phyloP scores from a whole-genome alignment of 2,888 invertebrate genomes.

The Pristionchus arcanus region DNA sequence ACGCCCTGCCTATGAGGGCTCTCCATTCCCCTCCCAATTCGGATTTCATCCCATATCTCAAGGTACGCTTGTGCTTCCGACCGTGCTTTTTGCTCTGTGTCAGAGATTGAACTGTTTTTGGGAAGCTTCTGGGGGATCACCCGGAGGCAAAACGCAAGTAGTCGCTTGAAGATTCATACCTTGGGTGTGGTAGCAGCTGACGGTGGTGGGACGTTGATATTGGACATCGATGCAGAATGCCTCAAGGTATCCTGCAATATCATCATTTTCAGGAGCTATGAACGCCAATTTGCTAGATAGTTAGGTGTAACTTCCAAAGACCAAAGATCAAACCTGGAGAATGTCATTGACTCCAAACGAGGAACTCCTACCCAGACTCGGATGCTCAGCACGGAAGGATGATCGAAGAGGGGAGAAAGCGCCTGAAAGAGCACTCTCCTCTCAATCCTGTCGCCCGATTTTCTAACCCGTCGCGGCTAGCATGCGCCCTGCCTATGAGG shows the following conservation, averaged over 20 bases:
- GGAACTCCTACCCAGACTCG: slow-evolving; percentile 9
- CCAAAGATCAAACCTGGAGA: neutral
- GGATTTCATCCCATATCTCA: slow-evolving; percentile 48
- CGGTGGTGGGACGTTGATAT: slow-evolving; percentile 13
- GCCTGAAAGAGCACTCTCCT: neutral
- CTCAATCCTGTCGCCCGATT: neutral
- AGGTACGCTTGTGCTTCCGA: slow-evolving; percentile 41
- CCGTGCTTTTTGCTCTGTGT: slow-evolving; percentile 30
- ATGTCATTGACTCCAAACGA: slow-evolving; percentile 49
- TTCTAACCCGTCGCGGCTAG: neutral
- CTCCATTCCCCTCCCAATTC: neutral
- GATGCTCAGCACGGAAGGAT: slow-evolving; percentile 29
- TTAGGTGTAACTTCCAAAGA: neutral
- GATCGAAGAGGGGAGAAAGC: slow-evolving; percentile 40
- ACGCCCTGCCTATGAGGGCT: neutral
- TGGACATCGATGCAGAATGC: slow-evolving; percentile 51
- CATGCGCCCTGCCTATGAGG: neutral
- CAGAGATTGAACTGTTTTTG: slow-evolving; percentile 27
- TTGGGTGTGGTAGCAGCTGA: neutral
- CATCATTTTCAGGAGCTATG: neutral
- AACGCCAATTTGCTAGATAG: neutral
- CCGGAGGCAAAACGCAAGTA: neutral
- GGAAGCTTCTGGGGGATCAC: neutral
- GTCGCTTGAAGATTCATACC: neutral
- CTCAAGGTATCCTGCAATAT: slow-evolving; percentile 12